phyloP scores from a whole-genome alignment of 2,113 vertebrate species.

The Sardina pilchardus region DNA sequence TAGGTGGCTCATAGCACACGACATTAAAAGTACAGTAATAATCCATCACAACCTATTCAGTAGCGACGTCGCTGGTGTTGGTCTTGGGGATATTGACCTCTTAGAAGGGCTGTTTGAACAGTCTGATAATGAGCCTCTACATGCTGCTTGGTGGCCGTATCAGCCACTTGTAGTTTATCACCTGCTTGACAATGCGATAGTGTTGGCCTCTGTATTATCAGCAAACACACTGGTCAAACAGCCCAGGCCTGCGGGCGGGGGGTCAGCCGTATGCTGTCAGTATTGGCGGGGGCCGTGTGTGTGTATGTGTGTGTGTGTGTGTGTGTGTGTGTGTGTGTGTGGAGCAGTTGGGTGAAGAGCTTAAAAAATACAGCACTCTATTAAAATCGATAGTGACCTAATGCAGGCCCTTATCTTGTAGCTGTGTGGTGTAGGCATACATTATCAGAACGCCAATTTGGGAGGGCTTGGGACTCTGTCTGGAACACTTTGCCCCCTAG shows the following conservation, averaged over 20 bases:
- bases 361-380: not conserved
- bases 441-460: not conserved
- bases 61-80: not conserved
- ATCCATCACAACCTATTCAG: not conserved
- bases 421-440: not conserved
- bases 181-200: not conserved
- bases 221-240: conserved; percentile 7
- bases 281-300: not conserved
- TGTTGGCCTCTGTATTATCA: conserved; percentile 9
- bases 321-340: not conserved
- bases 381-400: conserved; percentile 1
- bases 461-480: not conserved
- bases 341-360: not conserved
- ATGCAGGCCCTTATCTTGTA: not conserved
- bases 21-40: not conserved
- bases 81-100: not conserved
- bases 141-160: not conserved
- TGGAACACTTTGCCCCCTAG: not conserved
- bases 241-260: not conserved
- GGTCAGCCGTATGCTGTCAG: not conserved
- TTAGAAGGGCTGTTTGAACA: not conserved
- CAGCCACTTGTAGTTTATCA: not conserved
- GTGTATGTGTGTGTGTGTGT: not conserved
- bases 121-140: conserved; percentile 5
- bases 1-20: not conserved